Evolutionary conservation across 2,888 invertebrate species (phyloP).

Genomic region (Nematopogon swammerdamellus): DNA sequence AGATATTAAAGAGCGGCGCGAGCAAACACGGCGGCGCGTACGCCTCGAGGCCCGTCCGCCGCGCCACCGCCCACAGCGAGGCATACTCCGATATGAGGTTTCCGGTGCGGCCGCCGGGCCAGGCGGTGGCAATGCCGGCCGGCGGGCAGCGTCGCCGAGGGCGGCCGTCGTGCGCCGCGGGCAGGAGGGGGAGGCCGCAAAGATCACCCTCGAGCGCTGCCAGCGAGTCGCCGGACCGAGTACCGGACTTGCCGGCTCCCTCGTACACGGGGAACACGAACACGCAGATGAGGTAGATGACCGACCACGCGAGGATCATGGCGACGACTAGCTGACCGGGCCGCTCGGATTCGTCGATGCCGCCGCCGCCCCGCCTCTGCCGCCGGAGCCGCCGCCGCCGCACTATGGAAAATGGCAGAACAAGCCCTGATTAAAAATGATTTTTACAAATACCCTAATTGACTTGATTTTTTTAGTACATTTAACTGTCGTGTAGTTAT

Average conservation of each 20-base stretch:
- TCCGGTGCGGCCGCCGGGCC: constrained; percentile 51
- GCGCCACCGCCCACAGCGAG: constrained; percentile 41
- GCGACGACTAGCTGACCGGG: constrained; percentile 54
- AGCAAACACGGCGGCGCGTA: constrained; percentile 47
- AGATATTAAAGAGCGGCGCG: constrained; percentile 23
- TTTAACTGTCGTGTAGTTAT: too few relatives aligned
- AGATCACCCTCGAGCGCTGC: constrained; percentile 52
- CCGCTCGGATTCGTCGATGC: neutral
- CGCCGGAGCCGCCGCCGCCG: neutral
- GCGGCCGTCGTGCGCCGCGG: constrained; percentile 24
- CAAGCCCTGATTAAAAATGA: too few relatives aligned
- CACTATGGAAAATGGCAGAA: too few relatives aligned
- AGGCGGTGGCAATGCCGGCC: constrained; percentile 44
- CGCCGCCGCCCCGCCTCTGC: neutral
- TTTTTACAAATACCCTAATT: too few relatives aligned
- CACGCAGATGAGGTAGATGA: constrained; percentile 56
- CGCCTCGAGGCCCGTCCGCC: constrained; percentile 40
- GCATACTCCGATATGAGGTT: constrained; percentile 32
- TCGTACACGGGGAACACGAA: constrained; percentile 58
- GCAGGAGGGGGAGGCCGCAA: constrained; percentile 39
- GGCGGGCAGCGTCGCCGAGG: constrained; percentile 37
- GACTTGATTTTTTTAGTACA: too few relatives aligned
- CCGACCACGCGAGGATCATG: constrained; percentile 53
- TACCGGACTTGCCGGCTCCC: constrained; percentile 26
- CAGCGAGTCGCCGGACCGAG: constrained; percentile 32